A percentile compares a stretch with the other conserved stretches of the same genome.
Conservation (phyloP, 2,888 invertebrate genomes). For the Euzophera pinguis region DNA sequence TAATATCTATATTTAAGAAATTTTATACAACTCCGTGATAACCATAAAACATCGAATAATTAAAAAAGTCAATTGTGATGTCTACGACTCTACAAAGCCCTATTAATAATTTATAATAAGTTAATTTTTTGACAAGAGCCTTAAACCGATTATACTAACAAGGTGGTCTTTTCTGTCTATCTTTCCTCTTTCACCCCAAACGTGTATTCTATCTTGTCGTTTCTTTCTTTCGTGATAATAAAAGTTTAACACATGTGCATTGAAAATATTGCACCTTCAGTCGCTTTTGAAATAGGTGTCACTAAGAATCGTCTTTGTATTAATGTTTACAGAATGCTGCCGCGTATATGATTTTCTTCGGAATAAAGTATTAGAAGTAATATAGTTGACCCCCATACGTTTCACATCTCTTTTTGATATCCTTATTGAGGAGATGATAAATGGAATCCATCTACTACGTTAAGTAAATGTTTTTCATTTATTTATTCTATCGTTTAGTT, state of each 20-base stretch:
- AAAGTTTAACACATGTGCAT: slow-evolving; percentile 45
- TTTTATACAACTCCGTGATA: not conserved
- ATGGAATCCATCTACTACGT: too few species aligned
- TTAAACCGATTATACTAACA: slow-evolving; percentile 73
- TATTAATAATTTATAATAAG: slow-evolving; percentile 55
- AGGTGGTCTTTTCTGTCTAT: slow-evolving; percentile 53
- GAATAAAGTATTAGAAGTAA: too few species aligned
- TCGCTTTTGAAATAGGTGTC: slow-evolving; percentile 38
- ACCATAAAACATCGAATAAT: not conserved
- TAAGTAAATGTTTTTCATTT: too few species aligned
- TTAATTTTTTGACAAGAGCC: slow-evolving; percentile 61
- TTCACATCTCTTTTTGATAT: too few species aligned
- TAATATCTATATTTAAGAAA: too few species aligned
- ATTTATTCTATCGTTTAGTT: too few species aligned
- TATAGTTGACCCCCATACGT: too few species aligned
- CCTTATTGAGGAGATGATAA: too few species aligned
- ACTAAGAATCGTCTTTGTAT: not conserved
- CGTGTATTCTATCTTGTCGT: slow-evolving; percentile 21
- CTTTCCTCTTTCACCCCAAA: slow-evolving; percentile 2
- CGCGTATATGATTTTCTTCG: not conserved
- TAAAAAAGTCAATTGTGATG: not conserved
- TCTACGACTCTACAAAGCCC: slow-evolving; percentile 30
- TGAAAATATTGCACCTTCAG: slow-evolving; percentile 51
- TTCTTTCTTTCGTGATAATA: slow-evolving; percentile 53
- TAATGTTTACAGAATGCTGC: not conserved